A percentile compares a stretch with the other conserved stretches of the same genome.
Conservation (phyloP, 2,797 vertebrate species). For the Esox masquinongy region DNA sequence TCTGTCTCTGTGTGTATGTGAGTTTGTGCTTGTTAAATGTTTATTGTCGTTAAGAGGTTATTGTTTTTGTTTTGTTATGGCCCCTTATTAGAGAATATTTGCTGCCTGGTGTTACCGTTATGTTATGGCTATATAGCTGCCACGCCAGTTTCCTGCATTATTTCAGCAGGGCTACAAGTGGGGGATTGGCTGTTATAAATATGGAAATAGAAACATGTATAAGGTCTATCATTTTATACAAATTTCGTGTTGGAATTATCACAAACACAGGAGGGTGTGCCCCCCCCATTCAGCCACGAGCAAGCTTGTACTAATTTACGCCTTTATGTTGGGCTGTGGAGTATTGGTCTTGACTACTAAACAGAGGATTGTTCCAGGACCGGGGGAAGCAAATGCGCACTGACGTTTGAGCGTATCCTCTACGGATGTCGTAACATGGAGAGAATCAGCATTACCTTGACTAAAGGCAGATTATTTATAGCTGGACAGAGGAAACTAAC, state of each 20-base stretch:
- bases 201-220: background rate
- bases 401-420: slow-evolving; percentile 44
- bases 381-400: slow-evolving; percentile 61
- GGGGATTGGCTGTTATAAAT: background rate
- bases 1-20: background rate
- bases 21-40: background rate
- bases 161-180: background rate
- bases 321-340: slow-evolving; percentile 74
- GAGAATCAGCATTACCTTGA: slow-evolving; percentile 42
- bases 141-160: background rate
- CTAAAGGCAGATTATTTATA: slow-evolving; percentile 60
- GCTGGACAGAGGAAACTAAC: slow-evolving; percentile 16
- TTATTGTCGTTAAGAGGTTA: background rate
- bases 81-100: background rate
- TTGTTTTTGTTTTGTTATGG: background rate
- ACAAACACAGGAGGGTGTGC: slow-evolving; percentile 53
- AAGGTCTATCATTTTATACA: background rate
- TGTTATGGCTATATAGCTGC: background rate
- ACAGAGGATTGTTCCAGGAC: slow-evolving; percentile 75
- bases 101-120: background rate
- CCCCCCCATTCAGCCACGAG: slow-evolving; percentile 62
- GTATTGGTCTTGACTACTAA: slow-evolving; percentile 80
- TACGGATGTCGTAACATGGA: slow-evolving; percentile 67
- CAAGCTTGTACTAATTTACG: slow-evolving; percentile 80
- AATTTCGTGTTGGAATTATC: slow-evolving; percentile 47